Base-by-base conservation (phyloP, 2,113 vertebrate species). In the Myrmophylax atrothorax region DNA sequence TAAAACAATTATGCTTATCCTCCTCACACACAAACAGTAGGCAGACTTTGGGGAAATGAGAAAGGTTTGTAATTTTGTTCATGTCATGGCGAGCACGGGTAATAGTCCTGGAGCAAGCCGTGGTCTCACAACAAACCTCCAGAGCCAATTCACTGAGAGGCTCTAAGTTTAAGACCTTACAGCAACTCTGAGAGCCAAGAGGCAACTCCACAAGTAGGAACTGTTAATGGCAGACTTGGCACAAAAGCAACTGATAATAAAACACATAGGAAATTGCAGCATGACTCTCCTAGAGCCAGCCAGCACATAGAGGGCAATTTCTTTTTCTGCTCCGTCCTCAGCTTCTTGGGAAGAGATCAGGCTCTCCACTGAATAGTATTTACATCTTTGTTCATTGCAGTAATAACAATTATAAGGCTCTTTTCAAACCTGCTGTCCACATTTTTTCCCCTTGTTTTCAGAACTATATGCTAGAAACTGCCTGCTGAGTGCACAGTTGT, bases 1-100 rank as follows among this genome's bases (percentile, higher is more conserved):
- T 96, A 97, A 95, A 96, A 93, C 90, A 95, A 96, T 96, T 93
- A 83, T 26, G 91, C 60, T 94, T 93, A 86, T 62, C 77, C 72
- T 90, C 50, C 63, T 94, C 86, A 50, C 3, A 3, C 44, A 87
- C 24, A 84, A 95, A 95, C 76, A 92, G 75, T 50, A 94, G 81
- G 90, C 38, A 90, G 81, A 50, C 94, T 79, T 83, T 19, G n/a
- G 68, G 74, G 90, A 96, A 96, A 96, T 86, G 68, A 92, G 49
- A 55, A n/a, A 90, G 68, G 77, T 93, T 91, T 88, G 90, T 89
- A 82, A 91, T 82, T 91, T 72, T 70, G 46, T 70, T 79, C 84
- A 17, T 9, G 59, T 80, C 14, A 0, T 37, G 76, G 87, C 29
- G 18, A 93, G 86, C 0, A 38, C 9, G 18, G 56, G 31, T 66